phyloP scores from a whole-genome alignment of 1,140 invertebrate genomes.

The Drosophila fuyamai region DNA sequence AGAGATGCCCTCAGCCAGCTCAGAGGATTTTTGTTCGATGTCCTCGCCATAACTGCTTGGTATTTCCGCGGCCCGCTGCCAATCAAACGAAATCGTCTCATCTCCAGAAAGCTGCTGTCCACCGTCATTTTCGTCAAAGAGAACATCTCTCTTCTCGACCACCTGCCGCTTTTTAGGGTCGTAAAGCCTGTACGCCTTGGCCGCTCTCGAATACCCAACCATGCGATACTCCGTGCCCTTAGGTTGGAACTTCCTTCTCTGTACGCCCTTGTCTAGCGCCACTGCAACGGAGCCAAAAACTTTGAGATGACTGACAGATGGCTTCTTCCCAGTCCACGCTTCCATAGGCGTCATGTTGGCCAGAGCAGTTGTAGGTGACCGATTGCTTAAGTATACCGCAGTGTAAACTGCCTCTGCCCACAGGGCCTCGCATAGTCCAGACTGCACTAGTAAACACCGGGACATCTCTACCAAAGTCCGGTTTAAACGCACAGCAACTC shows the following conservation, averaged over 20 bases:
- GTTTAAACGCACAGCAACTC: background rate
- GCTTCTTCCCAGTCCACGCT: conserved; percentile 9
- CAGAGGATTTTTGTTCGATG: background rate
- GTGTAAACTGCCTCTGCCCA: too few species aligned
- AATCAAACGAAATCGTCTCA: background rate
- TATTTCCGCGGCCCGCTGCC: background rate
- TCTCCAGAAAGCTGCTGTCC: background rate
- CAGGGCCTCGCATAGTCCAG: too few species aligned
- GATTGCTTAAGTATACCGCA: background rate
- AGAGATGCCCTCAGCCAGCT: background rate
- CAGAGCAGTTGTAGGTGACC: background rate
- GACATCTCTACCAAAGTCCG: conserved; percentile 3
- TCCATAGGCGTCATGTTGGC: background rate
- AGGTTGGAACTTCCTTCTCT: background rate
- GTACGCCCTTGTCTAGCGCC: background rate
- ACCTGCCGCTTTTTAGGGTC: background rate
- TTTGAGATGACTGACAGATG: background rate
- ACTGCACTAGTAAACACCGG: background rate
- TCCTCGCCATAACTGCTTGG: too few species aligned
- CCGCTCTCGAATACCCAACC: background rate
- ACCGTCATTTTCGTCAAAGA: background rate
- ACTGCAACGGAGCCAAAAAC: conserved; percentile 5
- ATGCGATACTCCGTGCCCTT: background rate
- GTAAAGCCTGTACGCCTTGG: background rate
- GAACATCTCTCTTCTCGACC: background rate